Evolutionary conservation across 2,797 vertebrate genomes (phyloP).

Genomic region (Crypturellus tataupa): DNA sequence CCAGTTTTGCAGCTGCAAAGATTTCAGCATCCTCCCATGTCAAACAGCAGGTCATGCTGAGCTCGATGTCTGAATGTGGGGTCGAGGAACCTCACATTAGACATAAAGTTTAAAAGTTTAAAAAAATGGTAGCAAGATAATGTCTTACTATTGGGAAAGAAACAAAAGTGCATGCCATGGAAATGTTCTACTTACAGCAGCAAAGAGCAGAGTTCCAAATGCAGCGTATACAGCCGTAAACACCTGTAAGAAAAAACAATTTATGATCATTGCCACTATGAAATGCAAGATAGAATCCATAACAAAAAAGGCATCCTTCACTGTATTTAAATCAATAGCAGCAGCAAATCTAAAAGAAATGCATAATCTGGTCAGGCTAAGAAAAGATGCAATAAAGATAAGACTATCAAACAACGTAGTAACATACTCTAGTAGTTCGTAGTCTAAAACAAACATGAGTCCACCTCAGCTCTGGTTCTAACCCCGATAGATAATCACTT

Average conservation of each 20-base stretch:
- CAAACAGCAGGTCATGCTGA: not conserved
- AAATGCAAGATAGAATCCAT: not conserved
- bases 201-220: not conserved
- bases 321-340: not conserved
- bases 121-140: not conserved
- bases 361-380: not conserved
- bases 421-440: not conserved
- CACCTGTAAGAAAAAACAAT: not conserved
- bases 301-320: not conserved
- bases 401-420: not conserved
- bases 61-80: not conserved
- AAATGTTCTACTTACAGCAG: not conserved
- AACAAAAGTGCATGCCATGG: not conserved
- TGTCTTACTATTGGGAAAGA: not conserved
- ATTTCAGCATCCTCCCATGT: not conserved
- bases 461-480: not conserved
- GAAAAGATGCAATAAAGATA: not conserved
- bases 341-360: not conserved
- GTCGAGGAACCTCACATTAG: not conserved
- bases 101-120: not conserved
- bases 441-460: not conserved
- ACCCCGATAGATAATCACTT: not conserved
- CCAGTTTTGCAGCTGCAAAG: not conserved
- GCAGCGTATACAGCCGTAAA: not conserved
- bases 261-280: not conserved